A percentile compares a stretch with the other conserved stretches of the same genome.
Evolutionary conservation across 2,113 vertebrate species (phyloP).

Genomic region (Melanostigma gelatinosum): DNA sequence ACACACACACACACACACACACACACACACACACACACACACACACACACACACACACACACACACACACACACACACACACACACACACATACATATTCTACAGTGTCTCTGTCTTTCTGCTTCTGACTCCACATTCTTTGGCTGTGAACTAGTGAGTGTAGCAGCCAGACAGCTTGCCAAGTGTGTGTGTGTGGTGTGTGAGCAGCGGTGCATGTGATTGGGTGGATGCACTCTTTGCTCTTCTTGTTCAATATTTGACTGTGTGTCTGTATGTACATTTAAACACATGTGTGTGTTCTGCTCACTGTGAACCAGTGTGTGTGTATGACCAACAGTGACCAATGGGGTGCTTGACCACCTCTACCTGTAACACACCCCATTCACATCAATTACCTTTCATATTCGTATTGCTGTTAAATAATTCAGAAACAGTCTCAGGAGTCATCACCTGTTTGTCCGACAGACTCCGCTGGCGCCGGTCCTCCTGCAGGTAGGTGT

Average conservation of each 20-base stretch:
- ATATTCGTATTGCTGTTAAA: slow-evolving; percentile 27
- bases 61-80: background rate
- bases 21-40: background rate
- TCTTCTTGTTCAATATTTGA: slow-evolving; percentile 6
- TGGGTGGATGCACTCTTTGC: slow-evolving; percentile 22
- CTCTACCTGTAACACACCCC: slow-evolving; percentile 18
- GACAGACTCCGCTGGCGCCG: background rate
- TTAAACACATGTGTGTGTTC: slow-evolving; percentile 3
- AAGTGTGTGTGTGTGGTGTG: slow-evolving; percentile 5
- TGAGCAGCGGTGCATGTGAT: slow-evolving; percentile 12
- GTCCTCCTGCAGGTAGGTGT: background rate
- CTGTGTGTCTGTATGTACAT: slow-evolving; percentile 1
- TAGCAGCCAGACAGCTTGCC: slow-evolving; percentile 30
- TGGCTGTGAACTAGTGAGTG: slow-evolving; percentile 21
- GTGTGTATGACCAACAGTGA: background rate
- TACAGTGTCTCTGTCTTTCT: slow-evolving; percentile 10
- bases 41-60: background rate
- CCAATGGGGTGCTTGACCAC: too few species aligned
- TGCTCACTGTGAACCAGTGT: background rate
- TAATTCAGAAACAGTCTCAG: slow-evolving; percentile 34
- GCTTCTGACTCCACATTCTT: slow-evolving; percentile 42
- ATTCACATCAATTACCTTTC: slow-evolving; percentile 8
- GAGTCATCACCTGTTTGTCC: background rate
- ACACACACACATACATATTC: background rate
- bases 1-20: slow-evolving; percentile 4